Conservation (phyloP, 2,797 vertebrate genomes). For the Saxicola maurus region DNA sequence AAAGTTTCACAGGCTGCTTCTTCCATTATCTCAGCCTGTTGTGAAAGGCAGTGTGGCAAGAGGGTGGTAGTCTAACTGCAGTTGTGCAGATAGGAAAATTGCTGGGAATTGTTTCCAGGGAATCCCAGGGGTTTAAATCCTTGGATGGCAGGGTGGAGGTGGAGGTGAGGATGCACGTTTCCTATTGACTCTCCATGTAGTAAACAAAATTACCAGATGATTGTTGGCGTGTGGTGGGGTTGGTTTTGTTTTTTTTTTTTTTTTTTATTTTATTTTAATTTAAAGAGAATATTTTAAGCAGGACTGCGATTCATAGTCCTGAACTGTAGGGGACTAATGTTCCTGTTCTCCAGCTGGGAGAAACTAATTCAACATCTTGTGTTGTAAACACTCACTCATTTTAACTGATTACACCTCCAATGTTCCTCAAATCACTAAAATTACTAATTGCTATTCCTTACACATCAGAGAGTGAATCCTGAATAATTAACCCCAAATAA, state of each 20-base stretch:
- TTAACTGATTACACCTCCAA: conserved; percentile 89
- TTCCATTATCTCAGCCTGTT: background rate
- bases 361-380: conserved; percentile 79
- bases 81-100: background rate
- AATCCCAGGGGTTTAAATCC: background rate
- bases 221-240: background rate
- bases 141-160: background rate
- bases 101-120: background rate
- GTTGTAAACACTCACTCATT: conserved; percentile 83
- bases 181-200: conserved; percentile 14
- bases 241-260: background rate
- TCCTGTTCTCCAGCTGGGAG: conserved; percentile 75
- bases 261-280: conserved; percentile 10
- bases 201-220: conserved; percentile 48
- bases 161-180: background rate
- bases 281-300: conserved; percentile 62
- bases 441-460: conserved; percentile 94
- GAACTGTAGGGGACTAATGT: conserved; percentile 70
- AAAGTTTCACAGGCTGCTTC: conserved; percentile 19
- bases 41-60: background rate
- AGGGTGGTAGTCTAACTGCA: background rate
- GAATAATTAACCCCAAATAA: conserved; percentile 93
- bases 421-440: conserved; percentile 89
- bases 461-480: conserved; percentile 88
- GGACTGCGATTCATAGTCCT: conserved; percentile 59